phyloP scores from a whole-genome alignment of 2,113 vertebrate species.

The Narcine bancroftii region DNA sequence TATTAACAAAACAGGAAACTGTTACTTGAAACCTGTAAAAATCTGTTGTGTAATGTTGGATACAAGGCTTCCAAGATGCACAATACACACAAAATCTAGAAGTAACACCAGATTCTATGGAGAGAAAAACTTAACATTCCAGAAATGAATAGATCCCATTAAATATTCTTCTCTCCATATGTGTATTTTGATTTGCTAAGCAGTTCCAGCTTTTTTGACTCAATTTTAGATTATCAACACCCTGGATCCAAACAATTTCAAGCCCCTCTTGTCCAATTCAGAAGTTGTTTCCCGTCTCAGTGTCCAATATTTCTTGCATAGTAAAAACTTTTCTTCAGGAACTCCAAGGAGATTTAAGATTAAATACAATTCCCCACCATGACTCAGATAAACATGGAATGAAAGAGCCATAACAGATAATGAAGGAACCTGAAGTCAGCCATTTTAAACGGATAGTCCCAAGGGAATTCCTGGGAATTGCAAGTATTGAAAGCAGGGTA shows the following conservation, averaged over 20 bases:
- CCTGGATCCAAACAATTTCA: constrained; percentile 46
- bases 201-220: no score
- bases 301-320: not conserved
- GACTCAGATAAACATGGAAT: not conserved
- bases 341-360: not conserved
- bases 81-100: no score
- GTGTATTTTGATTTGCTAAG: no score
- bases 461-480: not conserved
- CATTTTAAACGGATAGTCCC: not conserved
- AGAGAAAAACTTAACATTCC: no score
- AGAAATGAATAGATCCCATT: no score
- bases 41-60: not conserved
- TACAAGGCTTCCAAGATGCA: not conserved
- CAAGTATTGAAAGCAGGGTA: no score
- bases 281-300: constrained; percentile 38
- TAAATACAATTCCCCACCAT: not conserved
- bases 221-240: no score
- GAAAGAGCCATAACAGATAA: not conserved
- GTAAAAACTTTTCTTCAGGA: not conserved
- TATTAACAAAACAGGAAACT: not conserved
- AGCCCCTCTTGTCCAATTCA: constrained; percentile 64
- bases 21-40: constrained; percentile 1
- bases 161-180: no score
- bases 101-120: no score
- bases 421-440: not conserved